These are phyloP conservation scores for Porphyrio hochstetteri DNA, from an alignment of 2,113 vertebrate genomes.

Conservation along the genomic window DNA sequence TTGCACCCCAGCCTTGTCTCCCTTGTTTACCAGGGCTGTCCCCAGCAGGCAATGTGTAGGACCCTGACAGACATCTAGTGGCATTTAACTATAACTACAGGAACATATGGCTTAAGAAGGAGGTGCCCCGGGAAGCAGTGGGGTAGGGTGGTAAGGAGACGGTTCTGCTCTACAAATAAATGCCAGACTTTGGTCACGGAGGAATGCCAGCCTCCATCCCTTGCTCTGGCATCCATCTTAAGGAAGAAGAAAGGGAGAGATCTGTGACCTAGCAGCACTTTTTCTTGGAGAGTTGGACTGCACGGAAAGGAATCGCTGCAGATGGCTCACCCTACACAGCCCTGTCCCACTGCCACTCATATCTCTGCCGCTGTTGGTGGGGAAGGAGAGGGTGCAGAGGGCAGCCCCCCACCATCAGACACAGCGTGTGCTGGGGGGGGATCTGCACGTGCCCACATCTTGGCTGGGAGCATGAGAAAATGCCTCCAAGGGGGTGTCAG, in stretches of 20 bases:
- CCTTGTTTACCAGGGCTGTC: not conserved
- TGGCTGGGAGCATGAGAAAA: slow-evolving; percentile 47
- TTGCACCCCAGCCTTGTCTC: not conserved
- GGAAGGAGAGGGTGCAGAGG: not conserved
- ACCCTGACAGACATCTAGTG: slow-evolving; percentile 40
- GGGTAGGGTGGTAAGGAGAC: not conserved
- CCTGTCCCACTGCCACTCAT: not conserved
- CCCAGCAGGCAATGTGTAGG: not conserved
- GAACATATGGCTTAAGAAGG: not conserved
- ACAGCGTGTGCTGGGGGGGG: not conserved
- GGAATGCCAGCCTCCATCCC: rapidly evolving
- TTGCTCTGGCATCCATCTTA: not conserved
- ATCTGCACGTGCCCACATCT: slow-evolving; percentile 13
- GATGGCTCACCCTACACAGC: not conserved
- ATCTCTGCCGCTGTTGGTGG: not conserved
- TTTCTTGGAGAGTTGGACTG: not conserved
- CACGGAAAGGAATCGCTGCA: not conserved
- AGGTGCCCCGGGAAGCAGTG: rapidly evolving
- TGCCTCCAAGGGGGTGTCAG: slow-evolving; percentile 70
- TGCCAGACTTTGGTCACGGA: rapidly evolving
- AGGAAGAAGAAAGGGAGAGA: not conserved
- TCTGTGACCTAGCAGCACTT: not conserved
- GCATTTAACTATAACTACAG: not conserved
- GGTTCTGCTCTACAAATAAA: not conserved
- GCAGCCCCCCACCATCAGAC: not conserved